A percentile compares a stretch with the other conserved stretches of the same genome.
Conservation (phyloP, 2,113 vertebrate genomes). For the Archilochus colubris region DNA sequence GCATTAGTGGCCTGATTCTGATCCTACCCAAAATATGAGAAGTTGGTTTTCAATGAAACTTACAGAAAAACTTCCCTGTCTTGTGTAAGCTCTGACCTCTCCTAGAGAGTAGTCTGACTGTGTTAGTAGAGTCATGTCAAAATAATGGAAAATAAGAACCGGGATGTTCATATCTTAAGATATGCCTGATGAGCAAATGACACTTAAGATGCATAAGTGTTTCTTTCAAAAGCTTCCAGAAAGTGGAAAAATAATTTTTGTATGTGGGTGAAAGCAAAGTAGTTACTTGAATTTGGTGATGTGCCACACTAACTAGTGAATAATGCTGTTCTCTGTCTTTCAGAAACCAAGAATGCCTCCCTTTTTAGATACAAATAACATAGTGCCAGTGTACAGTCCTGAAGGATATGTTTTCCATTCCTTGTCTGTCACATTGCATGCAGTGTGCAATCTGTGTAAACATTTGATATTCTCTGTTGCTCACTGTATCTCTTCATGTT, state of each 20-base stretch:
- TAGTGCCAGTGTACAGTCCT: not conserved
- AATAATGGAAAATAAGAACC: not conserved
- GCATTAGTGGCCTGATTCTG: not conserved
- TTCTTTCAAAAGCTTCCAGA: not conserved
- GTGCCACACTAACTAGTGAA: not conserved
- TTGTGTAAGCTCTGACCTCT: not conserved
- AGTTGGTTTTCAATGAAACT: not conserved
- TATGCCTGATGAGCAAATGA: not conserved
- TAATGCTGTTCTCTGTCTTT: not conserved
- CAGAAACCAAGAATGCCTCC: not conserved
- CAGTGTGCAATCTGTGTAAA: not conserved
- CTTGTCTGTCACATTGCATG: not conserved
- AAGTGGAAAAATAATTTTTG: not conserved
- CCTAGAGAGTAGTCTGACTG: rapidly evolving
- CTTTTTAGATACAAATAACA: not conserved
- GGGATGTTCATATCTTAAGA: not conserved
- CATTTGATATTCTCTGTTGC: not conserved
- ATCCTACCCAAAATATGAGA: not conserved
- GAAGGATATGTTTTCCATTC: not conserved
- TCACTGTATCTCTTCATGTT: not conserved
- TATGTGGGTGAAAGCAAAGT: not conserved
- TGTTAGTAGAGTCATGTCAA: not conserved
- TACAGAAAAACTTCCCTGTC: not conserved
- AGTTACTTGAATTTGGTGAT: not conserved
- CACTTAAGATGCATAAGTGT: not conserved